Conservation (phyloP, 1,140 invertebrate species). For the Vanessa tameamea region DNA sequence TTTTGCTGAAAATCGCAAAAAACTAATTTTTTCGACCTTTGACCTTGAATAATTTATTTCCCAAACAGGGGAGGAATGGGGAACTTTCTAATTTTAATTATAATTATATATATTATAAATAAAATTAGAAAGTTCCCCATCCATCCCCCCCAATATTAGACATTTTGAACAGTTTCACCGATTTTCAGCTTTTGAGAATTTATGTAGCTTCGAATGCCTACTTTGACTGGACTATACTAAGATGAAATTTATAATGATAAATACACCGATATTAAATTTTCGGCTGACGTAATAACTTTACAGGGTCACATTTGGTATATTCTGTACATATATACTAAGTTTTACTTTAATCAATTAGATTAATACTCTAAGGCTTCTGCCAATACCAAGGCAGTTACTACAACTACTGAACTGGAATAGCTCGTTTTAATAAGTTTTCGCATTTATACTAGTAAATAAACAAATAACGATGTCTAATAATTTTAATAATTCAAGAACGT, state of each 20-base stretch:
- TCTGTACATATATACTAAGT: conserved; percentile 39
- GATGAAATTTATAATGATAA: neutral
- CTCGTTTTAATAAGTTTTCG: conserved; percentile 25
- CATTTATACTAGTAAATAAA: conserved; percentile 33
- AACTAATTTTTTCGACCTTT: no score
- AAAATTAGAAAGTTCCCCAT: no score
- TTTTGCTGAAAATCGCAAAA: no score
- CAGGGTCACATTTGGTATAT: conserved; percentile 38
- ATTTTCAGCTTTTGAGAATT: no score
- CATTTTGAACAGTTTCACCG: no score
- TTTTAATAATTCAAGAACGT: conserved; percentile 25
- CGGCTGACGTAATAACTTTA: conserved; percentile 1
- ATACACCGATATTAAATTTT: neutral
- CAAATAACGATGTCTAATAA: conserved; percentile 28
- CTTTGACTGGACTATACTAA: no score
- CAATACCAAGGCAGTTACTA: conserved; percentile 60
- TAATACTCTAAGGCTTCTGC: conserved; percentile 70
- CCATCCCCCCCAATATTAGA: no score
- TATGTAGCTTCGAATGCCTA: no score
- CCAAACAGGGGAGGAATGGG: no score
- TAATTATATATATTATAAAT: no score
- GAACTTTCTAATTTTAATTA: no score
- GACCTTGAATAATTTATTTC: no score
- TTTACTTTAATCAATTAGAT: conserved; percentile 71
- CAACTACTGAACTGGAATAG: conserved; percentile 56